Evolutionary conservation across 92 coral and sea anemone genomes (phyloP).

Genomic region (Porites lobata): DNA sequence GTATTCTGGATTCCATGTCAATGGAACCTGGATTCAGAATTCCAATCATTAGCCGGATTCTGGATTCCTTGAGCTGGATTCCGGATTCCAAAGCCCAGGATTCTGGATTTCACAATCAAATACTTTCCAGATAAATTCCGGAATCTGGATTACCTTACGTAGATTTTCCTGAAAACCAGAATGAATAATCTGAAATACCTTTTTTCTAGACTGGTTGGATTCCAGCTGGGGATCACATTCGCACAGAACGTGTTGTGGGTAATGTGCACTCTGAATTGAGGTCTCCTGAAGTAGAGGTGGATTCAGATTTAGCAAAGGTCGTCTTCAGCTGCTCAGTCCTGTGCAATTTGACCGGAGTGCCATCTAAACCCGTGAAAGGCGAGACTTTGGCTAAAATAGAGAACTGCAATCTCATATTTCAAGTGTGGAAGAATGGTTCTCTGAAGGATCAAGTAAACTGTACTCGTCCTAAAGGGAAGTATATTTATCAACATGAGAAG

Average conservation of each 20-base stretch:
- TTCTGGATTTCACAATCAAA: too few species aligned
- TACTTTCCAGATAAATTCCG: background rate
- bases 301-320: conserved; percentile 66
- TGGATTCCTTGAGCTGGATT: too few species aligned
- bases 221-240: conserved; percentile 73
- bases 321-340: conserved; percentile 77
- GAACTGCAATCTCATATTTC: conserved; percentile 76
- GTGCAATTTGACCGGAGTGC: conserved; percentile 71
- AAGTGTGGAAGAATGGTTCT: conserved; percentile 54
- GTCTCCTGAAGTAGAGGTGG: conserved; percentile 61
- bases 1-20: too few species aligned
- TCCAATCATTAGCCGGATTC: too few species aligned
- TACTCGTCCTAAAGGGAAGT: conserved; percentile 73
- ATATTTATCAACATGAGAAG: conserved; percentile 55
- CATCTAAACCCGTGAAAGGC: conserved; percentile 22
- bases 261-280: conserved; percentile 65
- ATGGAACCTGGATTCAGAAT: too few species aligned
- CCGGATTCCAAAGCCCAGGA: too few species aligned
- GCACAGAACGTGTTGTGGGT: conserved; percentile 84
- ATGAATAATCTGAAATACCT: too few species aligned
- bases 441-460: conserved; percentile 75
- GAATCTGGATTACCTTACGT: background rate
- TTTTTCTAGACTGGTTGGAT: conserved; percentile 76
- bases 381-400: conserved; percentile 72
- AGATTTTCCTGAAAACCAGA: background rate